A percentile compares a stretch with the other conserved stretches of the same genome.
phyloP scores from a whole-genome alignment of 2,888 invertebrate genomes.

The Pandemis cinnamomeana region DNA sequence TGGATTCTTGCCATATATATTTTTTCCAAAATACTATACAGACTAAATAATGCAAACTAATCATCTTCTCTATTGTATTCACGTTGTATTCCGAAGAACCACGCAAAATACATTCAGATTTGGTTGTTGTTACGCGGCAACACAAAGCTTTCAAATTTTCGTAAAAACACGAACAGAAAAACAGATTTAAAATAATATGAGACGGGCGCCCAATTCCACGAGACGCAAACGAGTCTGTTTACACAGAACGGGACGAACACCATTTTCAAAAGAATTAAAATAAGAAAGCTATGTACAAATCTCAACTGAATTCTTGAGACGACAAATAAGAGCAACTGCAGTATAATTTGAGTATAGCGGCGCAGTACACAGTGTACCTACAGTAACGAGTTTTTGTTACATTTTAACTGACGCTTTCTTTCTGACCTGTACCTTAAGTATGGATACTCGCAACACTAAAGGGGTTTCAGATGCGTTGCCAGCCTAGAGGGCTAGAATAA shows the following conservation, averaged over 20 bases:
- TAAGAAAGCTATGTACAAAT: constrained; percentile 41
- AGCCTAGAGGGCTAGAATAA: no score
- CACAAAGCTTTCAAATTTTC: constrained; percentile 1
- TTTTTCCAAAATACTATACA: neutral
- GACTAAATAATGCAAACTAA: neutral
- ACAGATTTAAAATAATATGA: constrained; percentile 1
- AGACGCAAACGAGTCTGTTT: constrained; percentile 24
- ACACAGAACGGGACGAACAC: constrained; percentile 25
- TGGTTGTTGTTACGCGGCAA: neutral
- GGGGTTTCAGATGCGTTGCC: no score
- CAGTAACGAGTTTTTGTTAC: constrained; percentile 6
- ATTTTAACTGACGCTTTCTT: no score
- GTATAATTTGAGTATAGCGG: constrained; percentile 39
- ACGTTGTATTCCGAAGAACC: neutral
- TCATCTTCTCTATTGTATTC: neutral
- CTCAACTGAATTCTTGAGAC: constrained; percentile 42
- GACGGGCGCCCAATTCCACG: neutral
- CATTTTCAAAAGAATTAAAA: constrained; percentile 41
- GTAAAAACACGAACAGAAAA: neutral
- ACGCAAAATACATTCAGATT: neutral
- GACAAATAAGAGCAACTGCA: constrained; percentile 42
- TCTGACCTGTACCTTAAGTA: no score
- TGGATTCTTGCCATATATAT: no score
- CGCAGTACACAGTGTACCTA: constrained; percentile 9
- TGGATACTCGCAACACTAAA: no score